A percentile compares a stretch with the other conserved stretches of the same genome.
These are phyloP conservation scores for Leptocoma aspasia DNA, from an alignment of 2,113 vertebrate species.

Conservation along the genomic window DNA sequence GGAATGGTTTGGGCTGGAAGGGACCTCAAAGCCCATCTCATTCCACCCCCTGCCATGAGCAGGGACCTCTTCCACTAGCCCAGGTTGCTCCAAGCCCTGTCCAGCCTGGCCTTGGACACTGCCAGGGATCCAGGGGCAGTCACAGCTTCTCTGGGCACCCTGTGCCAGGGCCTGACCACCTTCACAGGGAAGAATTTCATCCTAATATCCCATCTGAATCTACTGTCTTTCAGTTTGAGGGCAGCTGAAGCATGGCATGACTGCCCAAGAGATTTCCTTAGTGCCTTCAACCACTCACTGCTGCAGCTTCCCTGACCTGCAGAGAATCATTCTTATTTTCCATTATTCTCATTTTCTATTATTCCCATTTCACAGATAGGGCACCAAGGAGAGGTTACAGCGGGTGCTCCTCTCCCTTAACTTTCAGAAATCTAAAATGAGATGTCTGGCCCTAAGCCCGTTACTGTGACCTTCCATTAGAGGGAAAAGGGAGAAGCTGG, in stretches of 20 bases:
- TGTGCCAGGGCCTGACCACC: fast-evolving
- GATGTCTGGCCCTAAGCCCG: background rate
- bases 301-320: background rate
- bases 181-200: background rate
- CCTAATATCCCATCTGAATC: background rate
- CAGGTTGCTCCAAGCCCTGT: fast-evolving
- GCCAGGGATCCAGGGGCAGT: background rate
- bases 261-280: background rate
- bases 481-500: background rate
- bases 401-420: background rate
- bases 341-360: background rate
- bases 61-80: fast-evolving
- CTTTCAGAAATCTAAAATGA: background rate
- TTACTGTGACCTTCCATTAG: background rate
- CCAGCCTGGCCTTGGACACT: background rate
- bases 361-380: background rate
- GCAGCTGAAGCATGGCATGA: background rate
- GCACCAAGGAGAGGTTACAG: background rate
- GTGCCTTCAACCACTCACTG: background rate
- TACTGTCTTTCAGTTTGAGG: background rate
- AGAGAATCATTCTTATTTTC: background rate
- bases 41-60: background rate
- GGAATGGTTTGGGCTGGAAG: background rate
- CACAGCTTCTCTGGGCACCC: background rate
- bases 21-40: background rate